A percentile compares a stretch with the other conserved stretches of the same genome.
Conservation (phyloP, 1,140 invertebrate genomes). For the Aphis craccivora region DNA sequence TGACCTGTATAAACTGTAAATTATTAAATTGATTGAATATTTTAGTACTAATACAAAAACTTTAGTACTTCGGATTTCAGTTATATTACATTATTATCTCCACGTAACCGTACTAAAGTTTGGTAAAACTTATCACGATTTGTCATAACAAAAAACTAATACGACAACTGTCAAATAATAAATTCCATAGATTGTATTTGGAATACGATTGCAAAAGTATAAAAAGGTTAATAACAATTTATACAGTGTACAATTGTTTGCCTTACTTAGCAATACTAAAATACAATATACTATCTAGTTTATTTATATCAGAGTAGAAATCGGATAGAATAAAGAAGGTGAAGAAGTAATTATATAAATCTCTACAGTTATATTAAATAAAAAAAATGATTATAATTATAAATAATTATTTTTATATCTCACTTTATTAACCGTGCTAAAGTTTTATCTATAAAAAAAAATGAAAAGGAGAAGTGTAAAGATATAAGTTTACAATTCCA, state of each 20-base stretch:
- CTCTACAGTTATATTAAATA: background rate
- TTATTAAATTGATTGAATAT: background rate
- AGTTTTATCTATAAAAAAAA: background rate
- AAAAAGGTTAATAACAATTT: background rate
- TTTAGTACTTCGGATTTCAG: background rate
- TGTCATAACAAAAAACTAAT: background rate
- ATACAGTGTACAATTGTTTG: background rate
- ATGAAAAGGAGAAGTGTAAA: background rate
- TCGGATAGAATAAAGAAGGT: background rate
- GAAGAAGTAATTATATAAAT: background rate
- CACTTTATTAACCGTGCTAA: background rate
- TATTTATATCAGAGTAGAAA: background rate
- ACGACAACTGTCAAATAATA: background rate
- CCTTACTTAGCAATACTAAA: background rate
- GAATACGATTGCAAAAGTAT: background rate
- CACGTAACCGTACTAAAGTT: background rate
- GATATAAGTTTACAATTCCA: background rate
- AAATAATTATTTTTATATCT: background rate
- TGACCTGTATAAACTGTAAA: background rate
- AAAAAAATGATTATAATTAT: background rate
- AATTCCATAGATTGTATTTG: background rate
- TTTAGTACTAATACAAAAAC: background rate
- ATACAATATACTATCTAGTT: background rate
- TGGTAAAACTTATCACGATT: background rate
- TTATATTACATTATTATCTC: slow-evolving; percentile 2